These are phyloP conservation scores for Spodoptera exigua DNA, from an alignment of 2,888 invertebrate genomes.

Conservation along the genomic window DNA sequence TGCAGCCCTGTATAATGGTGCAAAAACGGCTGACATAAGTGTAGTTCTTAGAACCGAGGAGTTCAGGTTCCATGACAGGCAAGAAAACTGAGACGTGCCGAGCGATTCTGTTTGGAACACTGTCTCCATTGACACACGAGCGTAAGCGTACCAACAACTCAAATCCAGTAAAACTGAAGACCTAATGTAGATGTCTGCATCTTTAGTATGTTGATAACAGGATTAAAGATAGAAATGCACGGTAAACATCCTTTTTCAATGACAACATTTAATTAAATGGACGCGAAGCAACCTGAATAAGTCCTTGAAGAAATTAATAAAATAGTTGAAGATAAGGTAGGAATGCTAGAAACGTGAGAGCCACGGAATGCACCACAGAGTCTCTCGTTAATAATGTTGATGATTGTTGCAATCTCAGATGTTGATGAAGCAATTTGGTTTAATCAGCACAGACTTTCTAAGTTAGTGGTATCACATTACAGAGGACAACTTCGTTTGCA, in stretches of 20 bases:
- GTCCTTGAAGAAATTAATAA: constrained; percentile 29
- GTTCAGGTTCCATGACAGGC: constrained; percentile 60
- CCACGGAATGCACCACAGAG: constrained; percentile 20
- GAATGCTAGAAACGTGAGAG: constrained; percentile 18
- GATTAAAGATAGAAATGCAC: constrained; percentile 7
- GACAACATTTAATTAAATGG: constrained; percentile 32
- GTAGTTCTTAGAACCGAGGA: constrained; percentile 68
- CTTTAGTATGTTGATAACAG: background rate
- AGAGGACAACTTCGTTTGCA: constrained; percentile 40
- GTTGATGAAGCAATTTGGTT: constrained; percentile 60
- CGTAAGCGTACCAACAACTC: background rate
- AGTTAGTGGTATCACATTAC: constrained; percentile 49
- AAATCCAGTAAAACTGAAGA: background rate
- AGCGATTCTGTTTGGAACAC: constrained; percentile 60
- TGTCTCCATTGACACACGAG: constrained; percentile 52
- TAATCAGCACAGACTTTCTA: constrained; percentile 57
- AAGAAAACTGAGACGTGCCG: constrained; percentile 75
- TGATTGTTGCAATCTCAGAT: constrained; percentile 53
- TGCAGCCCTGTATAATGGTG: constrained; percentile 19
- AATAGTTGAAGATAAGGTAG: constrained; percentile 25
- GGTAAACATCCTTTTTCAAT: constrained; percentile 26
- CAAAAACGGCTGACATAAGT: constrained; percentile 57
- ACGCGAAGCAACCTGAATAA: constrained; percentile 17
- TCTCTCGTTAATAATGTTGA: constrained; percentile 46
- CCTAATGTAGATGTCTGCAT: background rate